Conservation (phyloP, 1,140 invertebrate genomes). For the Aphelenchoides fujianensis region DNA sequence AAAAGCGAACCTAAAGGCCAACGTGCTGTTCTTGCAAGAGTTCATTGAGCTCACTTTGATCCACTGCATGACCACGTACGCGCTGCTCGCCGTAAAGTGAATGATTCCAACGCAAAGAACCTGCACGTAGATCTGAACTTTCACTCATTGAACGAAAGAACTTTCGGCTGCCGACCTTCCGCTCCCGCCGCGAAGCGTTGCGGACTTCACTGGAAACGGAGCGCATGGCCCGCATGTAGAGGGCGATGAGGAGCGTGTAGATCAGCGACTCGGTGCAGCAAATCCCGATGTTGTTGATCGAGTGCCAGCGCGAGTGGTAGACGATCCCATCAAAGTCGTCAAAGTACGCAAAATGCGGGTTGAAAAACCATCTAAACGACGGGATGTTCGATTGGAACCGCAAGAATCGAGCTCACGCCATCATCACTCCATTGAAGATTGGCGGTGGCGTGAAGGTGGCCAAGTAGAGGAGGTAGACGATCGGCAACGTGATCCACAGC, state of each 20-base stretch:
- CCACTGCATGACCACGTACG: not conserved
- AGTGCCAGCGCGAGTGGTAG: not conserved
- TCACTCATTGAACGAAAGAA: not conserved
- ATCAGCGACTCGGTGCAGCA: not conserved
- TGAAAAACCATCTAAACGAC: too few species aligned
- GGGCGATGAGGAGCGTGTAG: not conserved
- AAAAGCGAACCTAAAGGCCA: too few species aligned
- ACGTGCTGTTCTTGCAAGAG: too few species aligned
- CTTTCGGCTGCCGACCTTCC: not conserved
- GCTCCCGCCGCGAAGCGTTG: not conserved
- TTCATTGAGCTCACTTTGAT: not conserved
- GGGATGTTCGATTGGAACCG: too few species aligned
- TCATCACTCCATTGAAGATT: not conserved
- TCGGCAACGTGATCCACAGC: not conserved
- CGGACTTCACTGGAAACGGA: not conserved
- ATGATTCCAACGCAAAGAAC: not conserved
- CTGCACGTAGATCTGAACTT: not conserved
- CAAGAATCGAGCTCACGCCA: too few species aligned
- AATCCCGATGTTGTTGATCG: not conserved
- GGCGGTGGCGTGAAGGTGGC: not conserved
- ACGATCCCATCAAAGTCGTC: not conserved
- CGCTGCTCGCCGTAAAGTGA: not conserved
- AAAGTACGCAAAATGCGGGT: not conserved
- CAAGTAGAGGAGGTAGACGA: not conserved
- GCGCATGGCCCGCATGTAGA: not conserved